Percentiles rank a stretch among this genome's conserved stretches.
Evolutionary conservation across 2,888 invertebrate species (phyloP).

Genomic region (Microplitis manilae): DNA sequence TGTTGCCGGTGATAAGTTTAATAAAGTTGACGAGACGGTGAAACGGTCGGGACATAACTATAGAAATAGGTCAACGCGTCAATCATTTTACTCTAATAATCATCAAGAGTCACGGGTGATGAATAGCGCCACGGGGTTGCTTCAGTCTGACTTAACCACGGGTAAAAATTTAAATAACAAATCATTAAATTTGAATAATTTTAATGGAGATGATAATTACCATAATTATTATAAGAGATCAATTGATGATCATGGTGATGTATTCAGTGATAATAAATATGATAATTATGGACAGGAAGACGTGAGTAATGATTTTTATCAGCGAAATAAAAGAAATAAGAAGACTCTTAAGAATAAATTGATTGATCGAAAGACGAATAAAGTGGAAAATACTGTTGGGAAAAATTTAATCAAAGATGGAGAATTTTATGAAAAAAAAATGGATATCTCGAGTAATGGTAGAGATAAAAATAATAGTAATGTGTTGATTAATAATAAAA

Average conservation of each 20-base stretch:
- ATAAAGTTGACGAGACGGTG: neutral
- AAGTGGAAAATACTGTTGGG: neutral
- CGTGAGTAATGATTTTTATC: neutral
- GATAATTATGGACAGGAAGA: neutral
- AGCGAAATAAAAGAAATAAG: neutral
- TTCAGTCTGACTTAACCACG: neutral
- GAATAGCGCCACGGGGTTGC: neutral
- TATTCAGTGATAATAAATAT: neutral
- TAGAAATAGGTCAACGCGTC: neutral
- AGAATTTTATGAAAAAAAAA: neutral
- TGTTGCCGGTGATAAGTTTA: neutral
- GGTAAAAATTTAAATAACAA: neutral
- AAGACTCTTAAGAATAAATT: neutral
- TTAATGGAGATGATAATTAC: neutral
- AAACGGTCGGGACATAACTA: neutral
- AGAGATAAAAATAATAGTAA: neutral
- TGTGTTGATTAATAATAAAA: neutral
- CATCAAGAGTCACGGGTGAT: neutral
- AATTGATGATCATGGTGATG: neutral
- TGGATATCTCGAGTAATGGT: neutral
- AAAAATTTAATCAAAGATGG: neutral
- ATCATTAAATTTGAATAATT: neutral
- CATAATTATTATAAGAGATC: neutral
- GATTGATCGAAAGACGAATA: constrained; percentile 8
- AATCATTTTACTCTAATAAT: neutral